Evolutionary conservation across 1,140 invertebrate genomes (phyloP), one percentile per base, ranked within the genome.

Genomic region (Papilio dardanus): DNA sequence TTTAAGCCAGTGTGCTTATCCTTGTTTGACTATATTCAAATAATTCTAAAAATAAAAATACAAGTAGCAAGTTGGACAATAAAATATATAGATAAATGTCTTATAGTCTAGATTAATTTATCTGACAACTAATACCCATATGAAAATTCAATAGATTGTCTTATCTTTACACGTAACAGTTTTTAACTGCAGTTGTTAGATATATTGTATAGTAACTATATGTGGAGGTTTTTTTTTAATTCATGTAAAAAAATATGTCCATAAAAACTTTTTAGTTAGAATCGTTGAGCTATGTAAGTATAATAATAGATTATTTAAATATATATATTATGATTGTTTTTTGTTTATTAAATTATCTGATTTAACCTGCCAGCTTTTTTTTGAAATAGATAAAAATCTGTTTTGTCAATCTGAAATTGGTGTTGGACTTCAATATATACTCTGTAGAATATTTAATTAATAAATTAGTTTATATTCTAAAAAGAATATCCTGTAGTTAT

Each of bases 81-180:
- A 24, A 24, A 35, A 14, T 28, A 73, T 73, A 73, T 58, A 58
- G 46, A 73, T 73, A 73, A 73, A 54, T 73, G 14, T 73, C 46
- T 54, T 71, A 71, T 33, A 50, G 37, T 8, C 31, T 58, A 21
- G 71, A 73, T 73, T 73, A 73, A 73, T 73, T 73, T 73, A 73
- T 73, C 71, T 58, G 71, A 73, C 46, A 35, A 58, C 30, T 58
- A 73, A 58, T n/a, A n/a, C 28, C 19, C 16, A 54, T 73, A 33
- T 42, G 37, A 42, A 73, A 73, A 58, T 58, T 21, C 24, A 58
- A 12, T 10, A 73, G 46, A 73, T 73, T 54, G 24, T 35, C 50
- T 73, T 73, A 73, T 73, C 71, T 21, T n/a, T 19, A 12, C 8
- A 73, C 16, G 31, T 42, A 50, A 46, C 21, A 62, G 54, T 62